Conservation (phyloP, 2,888 invertebrate genomes). For the Chydorus sphaericus region DNA sequence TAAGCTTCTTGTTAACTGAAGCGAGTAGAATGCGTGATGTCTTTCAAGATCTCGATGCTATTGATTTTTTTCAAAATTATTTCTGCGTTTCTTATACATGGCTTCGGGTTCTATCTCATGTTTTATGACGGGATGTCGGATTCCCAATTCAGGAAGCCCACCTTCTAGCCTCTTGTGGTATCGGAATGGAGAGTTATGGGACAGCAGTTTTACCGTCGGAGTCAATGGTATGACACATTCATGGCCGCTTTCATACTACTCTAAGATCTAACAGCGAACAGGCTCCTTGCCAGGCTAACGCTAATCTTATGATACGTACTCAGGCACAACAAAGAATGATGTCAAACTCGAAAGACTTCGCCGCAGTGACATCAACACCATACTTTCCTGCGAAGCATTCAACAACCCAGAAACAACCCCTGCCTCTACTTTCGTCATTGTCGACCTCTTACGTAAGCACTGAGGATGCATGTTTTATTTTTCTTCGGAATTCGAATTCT, state of each 20-base stretch:
- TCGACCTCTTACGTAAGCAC: constrained; percentile 26
- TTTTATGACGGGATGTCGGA: no score
- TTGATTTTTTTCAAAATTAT: not conserved
- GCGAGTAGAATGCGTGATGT: no score
- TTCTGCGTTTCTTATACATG: not conserved
- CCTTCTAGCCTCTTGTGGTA: constrained; percentile 24
- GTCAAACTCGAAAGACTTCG: constrained; percentile 20
- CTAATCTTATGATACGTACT: not conserved
- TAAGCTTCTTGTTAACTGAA: no score
- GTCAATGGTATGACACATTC: constrained; percentile 8
- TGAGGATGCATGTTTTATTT: not conserved
- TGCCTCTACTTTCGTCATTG: constrained; percentile 21
- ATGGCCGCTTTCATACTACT: no score
- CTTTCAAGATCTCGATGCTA: no score
- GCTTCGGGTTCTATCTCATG: no score
- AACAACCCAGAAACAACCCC: constrained; percentile 25
- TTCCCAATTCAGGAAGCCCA: no score
- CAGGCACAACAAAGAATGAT: constrained; percentile 7
- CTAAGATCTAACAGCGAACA: no score
- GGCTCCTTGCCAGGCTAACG: no score
- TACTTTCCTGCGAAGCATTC: constrained; percentile 23
- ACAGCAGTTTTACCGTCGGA: constrained; percentile 22
- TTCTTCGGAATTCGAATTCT: not conserved
- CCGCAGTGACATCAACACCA: constrained; percentile 22
- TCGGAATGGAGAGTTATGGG: constrained; percentile 23